Conservation (phyloP, 2,797 vertebrate species). For the Sebastes minor region DNA sequence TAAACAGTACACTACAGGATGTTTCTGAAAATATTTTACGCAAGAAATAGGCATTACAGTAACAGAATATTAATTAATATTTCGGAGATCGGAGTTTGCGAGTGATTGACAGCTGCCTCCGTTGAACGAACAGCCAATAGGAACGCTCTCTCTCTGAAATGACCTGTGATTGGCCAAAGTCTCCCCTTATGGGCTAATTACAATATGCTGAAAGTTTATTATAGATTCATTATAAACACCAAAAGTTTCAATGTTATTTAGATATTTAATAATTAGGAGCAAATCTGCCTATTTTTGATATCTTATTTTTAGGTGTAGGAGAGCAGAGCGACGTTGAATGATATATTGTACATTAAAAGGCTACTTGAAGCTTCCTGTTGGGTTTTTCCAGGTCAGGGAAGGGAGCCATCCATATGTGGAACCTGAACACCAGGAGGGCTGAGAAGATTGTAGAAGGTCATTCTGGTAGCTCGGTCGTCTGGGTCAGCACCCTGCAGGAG, state of each 20-base stretch:
- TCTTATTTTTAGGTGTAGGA: neutral
- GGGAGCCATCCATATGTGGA: conserved; percentile 92
- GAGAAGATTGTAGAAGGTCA: conserved; percentile 86
- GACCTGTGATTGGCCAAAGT: no score
- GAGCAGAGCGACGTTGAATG: neutral
- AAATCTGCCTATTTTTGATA: neutral
- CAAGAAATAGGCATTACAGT: no score
- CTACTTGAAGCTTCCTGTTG: neutral
- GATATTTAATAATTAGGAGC: neutral
- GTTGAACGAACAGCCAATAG: no score
- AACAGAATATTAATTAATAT: no score
- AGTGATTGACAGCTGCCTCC: no score
- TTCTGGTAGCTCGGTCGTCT: conserved; percentile 86
- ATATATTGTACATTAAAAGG: neutral
- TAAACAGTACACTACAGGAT: no score
- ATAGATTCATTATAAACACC: neutral
- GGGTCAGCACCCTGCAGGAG: conserved; percentile 79
- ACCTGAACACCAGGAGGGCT: conserved; percentile 86
- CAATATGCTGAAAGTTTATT: no score
- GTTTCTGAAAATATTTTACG: no score
- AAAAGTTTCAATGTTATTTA: neutral
- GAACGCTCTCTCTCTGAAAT: no score
- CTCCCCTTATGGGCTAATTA: no score
- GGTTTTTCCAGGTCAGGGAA: conserved; percentile 83
- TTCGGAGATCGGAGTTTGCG: no score